A percentile compares a stretch with the other conserved stretches of the same genome.
Evolutionary conservation across 1,140 invertebrate species (phyloP).

Genomic region (Drosophila pectinifera): DNA sequence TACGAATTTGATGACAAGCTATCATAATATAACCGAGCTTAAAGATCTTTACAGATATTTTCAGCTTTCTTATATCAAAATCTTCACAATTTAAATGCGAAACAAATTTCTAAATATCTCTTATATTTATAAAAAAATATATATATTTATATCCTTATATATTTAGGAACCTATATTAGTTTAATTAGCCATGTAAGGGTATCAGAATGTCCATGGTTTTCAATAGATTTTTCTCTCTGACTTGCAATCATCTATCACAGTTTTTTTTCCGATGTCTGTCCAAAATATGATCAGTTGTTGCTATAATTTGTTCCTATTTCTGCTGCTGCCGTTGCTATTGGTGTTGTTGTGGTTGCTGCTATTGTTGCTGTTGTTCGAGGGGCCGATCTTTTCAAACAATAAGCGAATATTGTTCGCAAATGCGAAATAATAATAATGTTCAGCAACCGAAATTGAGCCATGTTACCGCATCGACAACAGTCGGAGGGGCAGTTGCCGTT

Average conservation of each 20-base stretch:
- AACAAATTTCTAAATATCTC: too few species aligned
- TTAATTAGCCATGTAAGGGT: conserved; percentile 10
- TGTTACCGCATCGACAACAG: conserved; percentile 73
- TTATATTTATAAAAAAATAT: too few species aligned
- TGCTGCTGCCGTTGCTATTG: conserved; percentile 12
- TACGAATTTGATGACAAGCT: too few species aligned
- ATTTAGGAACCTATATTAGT: too few species aligned
- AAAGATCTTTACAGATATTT: too few species aligned
- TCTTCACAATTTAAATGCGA: too few species aligned
- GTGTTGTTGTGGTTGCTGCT: conserved; percentile 9
- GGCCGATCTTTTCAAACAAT: conserved; percentile 50
- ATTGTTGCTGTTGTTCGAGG: conserved; percentile 26
- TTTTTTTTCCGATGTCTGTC: conserved; percentile 37
- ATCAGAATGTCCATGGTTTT: conserved; percentile 8
- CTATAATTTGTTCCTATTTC: conserved; percentile 21
- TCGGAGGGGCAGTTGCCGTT: conserved; percentile 11
- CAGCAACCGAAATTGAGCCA: conserved; percentile 71
- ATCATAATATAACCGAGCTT: too few species aligned
- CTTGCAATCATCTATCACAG: conserved; percentile 36
- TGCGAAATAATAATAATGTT: conserved; percentile 81
- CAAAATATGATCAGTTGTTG: conserved; percentile 72
- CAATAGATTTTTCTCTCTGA: conserved; percentile 6
- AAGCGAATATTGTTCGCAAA: conserved; percentile 68
- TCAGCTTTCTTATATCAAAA: too few species aligned
- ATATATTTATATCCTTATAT: too few species aligned